Base-by-base conservation (phyloP, 2,888 invertebrate species). In the Oxyscelio sp. region DNA sequence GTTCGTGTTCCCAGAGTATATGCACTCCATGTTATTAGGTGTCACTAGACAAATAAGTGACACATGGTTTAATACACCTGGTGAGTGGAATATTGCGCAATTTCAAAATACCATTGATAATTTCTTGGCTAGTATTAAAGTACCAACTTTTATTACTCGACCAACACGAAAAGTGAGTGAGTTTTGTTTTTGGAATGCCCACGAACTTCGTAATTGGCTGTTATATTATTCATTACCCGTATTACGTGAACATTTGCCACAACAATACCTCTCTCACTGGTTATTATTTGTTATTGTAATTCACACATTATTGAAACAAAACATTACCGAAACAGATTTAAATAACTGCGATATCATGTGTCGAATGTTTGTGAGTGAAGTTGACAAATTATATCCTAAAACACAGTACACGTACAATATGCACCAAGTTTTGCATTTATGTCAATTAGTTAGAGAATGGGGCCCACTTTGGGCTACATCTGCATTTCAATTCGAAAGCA, bases 381-480 rank as follows among this genome's bases (percentile, higher is more conserved):
- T 58, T 45, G 21, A 0, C 1, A n/a, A 0, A 4, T 45, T 56
- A 22, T 70, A 70, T 21, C 31, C 4, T 4, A 0, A 13, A 2
- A 17, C 13, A 2, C n/a, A 68, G 1, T 71, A 59, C 17, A 59
- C 9, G 15, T 71, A 71, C 38, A 71, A 71, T 59, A 19, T 31
- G 13, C 70, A 70, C 34, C 70, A 58, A 48, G 0, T 70, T 6
- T 0, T 27, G 2, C 56, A 70, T 17, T 31, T 70, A 1, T 13
- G 9, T 13, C 2, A 22, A 8, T 15, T 45, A 6, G 70, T 70
- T 11, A 0, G 21, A 58, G 15, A 34, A 45, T 70, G 45, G 27
- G 70, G 70, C n/a, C 70, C 70, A 6, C 19, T 70, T 2, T 70
- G 58, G 70, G 56, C 48, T 1, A 58, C 56, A 17, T 70, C 70